These are phyloP conservation scores for Numenius phaeopus DNA, from an alignment of 2,797 vertebrate genomes.

Conservation along the genomic window DNA sequence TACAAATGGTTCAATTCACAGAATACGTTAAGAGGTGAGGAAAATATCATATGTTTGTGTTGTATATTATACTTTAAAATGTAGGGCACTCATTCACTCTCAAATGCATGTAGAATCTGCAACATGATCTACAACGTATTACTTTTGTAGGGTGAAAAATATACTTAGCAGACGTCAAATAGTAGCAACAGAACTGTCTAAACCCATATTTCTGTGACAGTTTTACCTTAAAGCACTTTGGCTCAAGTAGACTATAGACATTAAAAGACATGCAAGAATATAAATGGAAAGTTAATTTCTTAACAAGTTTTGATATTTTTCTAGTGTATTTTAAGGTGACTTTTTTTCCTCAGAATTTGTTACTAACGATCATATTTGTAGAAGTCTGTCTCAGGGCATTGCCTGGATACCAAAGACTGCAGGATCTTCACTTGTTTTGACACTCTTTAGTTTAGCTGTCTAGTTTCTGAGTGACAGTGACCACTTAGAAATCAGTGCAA, in stretches of 20 bases:
- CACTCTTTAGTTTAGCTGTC: slow-evolving; percentile 2
- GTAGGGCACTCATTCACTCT: neutral
- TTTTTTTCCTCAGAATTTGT: neutral
- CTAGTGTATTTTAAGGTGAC: neutral
- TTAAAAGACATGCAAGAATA: slow-evolving; percentile 6
- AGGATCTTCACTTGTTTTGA: slow-evolving; percentile 55
- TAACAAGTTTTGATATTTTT: neutral
- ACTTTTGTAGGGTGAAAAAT: neutral
- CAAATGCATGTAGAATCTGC: neutral
- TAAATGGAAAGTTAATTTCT: neutral
- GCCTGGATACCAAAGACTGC: neutral
- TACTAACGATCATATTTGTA: neutral
- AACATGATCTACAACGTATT: neutral
- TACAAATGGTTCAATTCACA: slow-evolving; percentile 7
- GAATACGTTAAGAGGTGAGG: neutral
- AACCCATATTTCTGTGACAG: neutral
- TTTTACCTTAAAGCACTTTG: neutral
- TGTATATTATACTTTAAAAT: neutral
- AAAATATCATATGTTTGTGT: neutral
- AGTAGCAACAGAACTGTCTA: neutral
- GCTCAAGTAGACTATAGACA: neutral
- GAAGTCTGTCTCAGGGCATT: neutral
- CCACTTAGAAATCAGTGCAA: slow-evolving; percentile 30
- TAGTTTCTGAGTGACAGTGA: slow-evolving; percentile 37
- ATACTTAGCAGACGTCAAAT: neutral